phyloP scores from a whole-genome alignment of 37 sponge, comb jelly and placozoan genomes.

The Halisarca cf. caerulea region DNA sequence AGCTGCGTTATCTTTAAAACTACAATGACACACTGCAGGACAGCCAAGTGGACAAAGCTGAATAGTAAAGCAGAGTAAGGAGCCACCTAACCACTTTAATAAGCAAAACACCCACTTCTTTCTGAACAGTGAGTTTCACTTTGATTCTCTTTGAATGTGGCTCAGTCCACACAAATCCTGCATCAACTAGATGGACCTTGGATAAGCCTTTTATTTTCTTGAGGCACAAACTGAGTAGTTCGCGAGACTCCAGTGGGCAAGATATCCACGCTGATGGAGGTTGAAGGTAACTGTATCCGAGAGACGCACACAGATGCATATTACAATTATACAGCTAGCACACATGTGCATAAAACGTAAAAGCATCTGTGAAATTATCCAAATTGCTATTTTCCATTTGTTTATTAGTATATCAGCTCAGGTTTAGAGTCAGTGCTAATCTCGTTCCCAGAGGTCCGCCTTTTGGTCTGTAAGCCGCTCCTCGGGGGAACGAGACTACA shows the following conservation, averaged over 20 bases:
- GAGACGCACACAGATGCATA: too few species aligned
- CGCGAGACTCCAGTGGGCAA: constrained; percentile 84
- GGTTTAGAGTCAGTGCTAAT: too few species aligned
- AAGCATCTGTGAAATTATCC: too few species aligned
- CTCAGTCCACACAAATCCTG: constrained; percentile 97
- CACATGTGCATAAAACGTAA: too few species aligned
- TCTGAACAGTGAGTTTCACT: constrained; percentile 92
- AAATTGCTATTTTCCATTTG: too few species aligned
- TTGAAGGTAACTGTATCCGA: constrained; percentile 81
- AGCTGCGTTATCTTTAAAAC: too few species aligned
- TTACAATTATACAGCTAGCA: neutral
- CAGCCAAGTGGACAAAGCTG: too few species aligned
- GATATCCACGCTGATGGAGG: constrained; percentile 87
- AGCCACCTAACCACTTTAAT: neutral
- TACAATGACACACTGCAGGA: constrained; percentile 15
- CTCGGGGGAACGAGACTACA: too few species aligned
- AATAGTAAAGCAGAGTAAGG: neutral
- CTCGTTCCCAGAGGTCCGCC: too few species aligned
- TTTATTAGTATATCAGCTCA: too few species aligned
- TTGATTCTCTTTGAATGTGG: constrained; percentile 98
- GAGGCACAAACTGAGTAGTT: constrained; percentile 89
- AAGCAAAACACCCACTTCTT: constrained; percentile 84
- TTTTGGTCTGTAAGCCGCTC: too few species aligned
- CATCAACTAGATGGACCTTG: constrained; percentile 92
- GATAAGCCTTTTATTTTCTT: constrained; percentile 85